Evolutionary conservation across 2,113 vertebrate species (phyloP).

Genomic region (Poeciliopsis retropinna): DNA sequence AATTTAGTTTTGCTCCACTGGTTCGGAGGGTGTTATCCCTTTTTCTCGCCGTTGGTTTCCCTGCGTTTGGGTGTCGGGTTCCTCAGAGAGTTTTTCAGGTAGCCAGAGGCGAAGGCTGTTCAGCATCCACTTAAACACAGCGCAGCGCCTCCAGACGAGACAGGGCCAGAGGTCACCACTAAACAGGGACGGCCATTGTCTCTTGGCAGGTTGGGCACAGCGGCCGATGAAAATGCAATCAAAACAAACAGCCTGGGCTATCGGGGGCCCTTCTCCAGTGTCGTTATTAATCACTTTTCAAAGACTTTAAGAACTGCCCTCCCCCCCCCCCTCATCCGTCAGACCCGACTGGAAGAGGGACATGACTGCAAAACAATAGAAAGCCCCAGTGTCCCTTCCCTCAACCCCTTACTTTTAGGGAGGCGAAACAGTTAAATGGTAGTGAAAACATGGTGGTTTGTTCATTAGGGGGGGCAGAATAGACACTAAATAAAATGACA

Average conservation of each 20-base stretch:
- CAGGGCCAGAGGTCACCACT: constrained; percentile 78
- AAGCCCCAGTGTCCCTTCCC: constrained; percentile 66
- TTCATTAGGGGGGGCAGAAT: neutral
- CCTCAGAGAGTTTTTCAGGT: constrained; percentile 69
- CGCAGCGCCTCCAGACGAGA: constrained; percentile 75
- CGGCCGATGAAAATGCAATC: constrained; percentile 83
- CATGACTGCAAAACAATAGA: constrained; percentile 79
- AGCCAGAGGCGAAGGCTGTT: constrained; percentile 78
- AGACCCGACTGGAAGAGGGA: constrained; percentile 68
- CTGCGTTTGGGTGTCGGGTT: constrained; percentile 74
- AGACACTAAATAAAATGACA: neutral
- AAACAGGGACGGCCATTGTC: constrained; percentile 80
- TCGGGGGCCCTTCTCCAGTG: constrained; percentile 75
- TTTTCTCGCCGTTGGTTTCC: constrained; percentile 45
- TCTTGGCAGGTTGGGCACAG: constrained; percentile 79
- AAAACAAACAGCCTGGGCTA: constrained; percentile 81
- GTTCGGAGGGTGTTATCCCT: constrained; percentile 13
- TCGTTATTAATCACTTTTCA: constrained; percentile 83
- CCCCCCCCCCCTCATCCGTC: constrained; percentile 67
- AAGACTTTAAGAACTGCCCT: constrained; percentile 58
- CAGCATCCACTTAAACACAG: constrained; percentile 79
- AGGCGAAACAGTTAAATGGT: constrained; percentile 51
- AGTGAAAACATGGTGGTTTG: neutral
- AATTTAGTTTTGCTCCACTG: neutral
- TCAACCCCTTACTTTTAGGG: constrained; percentile 56